phyloP scores from a whole-genome alignment of 1,140 invertebrate genomes.

The Hylyphantes graminicola region DNA sequence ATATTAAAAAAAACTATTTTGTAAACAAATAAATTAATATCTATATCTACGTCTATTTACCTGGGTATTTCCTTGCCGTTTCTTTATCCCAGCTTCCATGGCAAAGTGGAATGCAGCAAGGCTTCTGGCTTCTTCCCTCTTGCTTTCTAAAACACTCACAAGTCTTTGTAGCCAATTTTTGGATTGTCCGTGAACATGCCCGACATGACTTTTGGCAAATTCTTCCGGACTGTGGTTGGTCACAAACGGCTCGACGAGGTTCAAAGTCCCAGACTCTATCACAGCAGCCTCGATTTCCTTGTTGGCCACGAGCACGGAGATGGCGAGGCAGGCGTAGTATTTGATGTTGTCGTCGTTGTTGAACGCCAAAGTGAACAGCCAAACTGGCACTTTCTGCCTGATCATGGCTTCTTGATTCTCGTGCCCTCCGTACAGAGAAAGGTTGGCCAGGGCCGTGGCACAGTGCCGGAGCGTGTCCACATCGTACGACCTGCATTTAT shows the following conservation, averaged over 20 bases:
- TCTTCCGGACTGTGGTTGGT: slow-evolving; percentile 92
- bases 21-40: too few relatives aligned
- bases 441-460: slow-evolving; percentile 93
- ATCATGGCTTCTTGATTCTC: slow-evolving; percentile 99
- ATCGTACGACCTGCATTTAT: slow-evolving; percentile 94
- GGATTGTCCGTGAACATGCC: slow-evolving; percentile 95
- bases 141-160: slow-evolving; percentile 94
- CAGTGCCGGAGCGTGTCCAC: slow-evolving; percentile 93
- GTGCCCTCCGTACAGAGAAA: slow-evolving; percentile 94
- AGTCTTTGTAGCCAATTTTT: slow-evolving; percentile 94
- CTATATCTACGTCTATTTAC: slow-evolving; percentile 65
- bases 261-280: slow-evolving; percentile 91
- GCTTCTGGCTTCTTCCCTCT: slow-evolving; percentile 94
- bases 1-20: neutral
- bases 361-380: slow-evolving; percentile 97
- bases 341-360: slow-evolving; percentile 96
- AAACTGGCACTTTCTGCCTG: slow-evolving; percentile 93
- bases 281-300: slow-evolving; percentile 98
- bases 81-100: slow-evolving; percentile 98
- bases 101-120: slow-evolving; percentile 99
- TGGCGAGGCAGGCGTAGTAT: slow-evolving; percentile 98
- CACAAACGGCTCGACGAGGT: slow-evolving; percentile 96
- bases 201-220: slow-evolving; percentile 88
- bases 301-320: slow-evolving; percentile 95
- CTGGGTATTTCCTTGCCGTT: slow-evolving; percentile 93